Conservation (phyloP, 2,888 invertebrate genomes). For the Nycteola revayana region DNA sequence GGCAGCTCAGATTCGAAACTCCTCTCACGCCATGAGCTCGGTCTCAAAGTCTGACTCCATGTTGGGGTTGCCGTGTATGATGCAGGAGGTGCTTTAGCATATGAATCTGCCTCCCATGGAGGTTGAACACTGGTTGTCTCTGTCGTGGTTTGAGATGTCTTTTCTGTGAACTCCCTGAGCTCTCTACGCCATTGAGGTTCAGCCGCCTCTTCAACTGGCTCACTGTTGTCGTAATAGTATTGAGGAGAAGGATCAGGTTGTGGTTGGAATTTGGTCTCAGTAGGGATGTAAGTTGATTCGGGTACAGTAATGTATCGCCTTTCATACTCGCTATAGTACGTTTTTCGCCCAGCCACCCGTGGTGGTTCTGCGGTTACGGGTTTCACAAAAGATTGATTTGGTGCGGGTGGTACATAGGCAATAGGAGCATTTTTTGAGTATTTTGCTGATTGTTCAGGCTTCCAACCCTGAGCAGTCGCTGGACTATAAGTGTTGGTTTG, state of each 20-base stretch:
- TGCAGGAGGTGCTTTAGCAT: constrained; percentile 48
- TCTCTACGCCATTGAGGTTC: constrained; percentile 78
- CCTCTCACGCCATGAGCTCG: constrained; percentile 70
- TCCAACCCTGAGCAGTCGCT: constrained; percentile 50
- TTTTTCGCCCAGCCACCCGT: constrained; percentile 64
- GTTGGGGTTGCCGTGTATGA: constrained; percentile 63
- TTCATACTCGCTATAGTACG: constrained; percentile 76
- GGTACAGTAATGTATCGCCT: constrained; percentile 74
- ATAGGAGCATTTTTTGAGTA: constrained; percentile 62
- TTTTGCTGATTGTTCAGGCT: constrained; percentile 50
- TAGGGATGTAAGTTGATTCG: constrained; percentile 69
- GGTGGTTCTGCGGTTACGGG: constrained; percentile 51
- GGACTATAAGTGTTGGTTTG: constrained; percentile 41
- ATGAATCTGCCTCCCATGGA: constrained; percentile 68
- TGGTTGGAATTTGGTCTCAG: constrained; percentile 64
- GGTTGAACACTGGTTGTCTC: constrained; percentile 58
- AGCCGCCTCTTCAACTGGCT: constrained; percentile 59
- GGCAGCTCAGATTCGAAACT: constrained; percentile 72
- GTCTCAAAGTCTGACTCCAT: constrained; percentile 75
- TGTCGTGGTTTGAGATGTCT: constrained; percentile 57
- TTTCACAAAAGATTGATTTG: constrained; percentile 73
- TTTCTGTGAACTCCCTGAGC: constrained; percentile 73
- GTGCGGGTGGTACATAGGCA: constrained; percentile 72
- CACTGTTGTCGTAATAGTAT: constrained; percentile 72
- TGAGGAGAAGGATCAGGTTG: constrained; percentile 74